These are phyloP conservation scores for Siphamia tubifer DNA, from an alignment of 2,113 vertebrate genomes.

Conservation along the genomic window DNA sequence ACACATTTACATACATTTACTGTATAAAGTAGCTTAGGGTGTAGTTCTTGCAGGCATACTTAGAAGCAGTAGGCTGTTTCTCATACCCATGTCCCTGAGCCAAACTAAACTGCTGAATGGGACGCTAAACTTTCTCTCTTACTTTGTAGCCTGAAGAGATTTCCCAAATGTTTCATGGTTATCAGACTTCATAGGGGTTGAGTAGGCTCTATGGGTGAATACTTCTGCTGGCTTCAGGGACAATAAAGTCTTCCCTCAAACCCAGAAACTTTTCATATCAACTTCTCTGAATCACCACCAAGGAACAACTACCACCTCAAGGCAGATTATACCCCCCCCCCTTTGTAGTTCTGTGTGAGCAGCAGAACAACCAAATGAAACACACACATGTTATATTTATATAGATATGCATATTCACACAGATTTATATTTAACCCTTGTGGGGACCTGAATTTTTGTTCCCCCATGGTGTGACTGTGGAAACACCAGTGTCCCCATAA, in stretches of 20 bases:
- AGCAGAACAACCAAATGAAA: no score
- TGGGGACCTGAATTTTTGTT: no score
- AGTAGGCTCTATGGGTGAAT: not conserved
- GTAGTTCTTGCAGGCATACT: not conserved
- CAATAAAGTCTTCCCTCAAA: not conserved
- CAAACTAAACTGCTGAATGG: not conserved
- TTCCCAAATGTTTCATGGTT: slow-evolving; percentile 2
- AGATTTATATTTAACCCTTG: no score
- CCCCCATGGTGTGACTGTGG: no score
- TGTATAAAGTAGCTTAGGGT: not conserved
- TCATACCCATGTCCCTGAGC: not conserved
- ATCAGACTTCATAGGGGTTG: not conserved
- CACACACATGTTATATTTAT: no score
- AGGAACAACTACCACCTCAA: no score
- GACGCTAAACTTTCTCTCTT: not conserved
- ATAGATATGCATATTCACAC: no score
- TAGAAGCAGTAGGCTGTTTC: not conserved
- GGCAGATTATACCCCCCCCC: no score
- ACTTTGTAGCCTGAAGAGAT: slow-evolving; percentile 14
- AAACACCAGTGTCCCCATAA: no score
- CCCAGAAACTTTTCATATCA: not conserved
- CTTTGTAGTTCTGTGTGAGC: no score
- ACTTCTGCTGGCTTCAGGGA: slow-evolving; percentile 2
- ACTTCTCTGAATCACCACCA: no score
- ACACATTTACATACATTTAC: not conserved